Conservation (phyloP, 2,888 invertebrate genomes). For the Cantharis flavilabris region DNA sequence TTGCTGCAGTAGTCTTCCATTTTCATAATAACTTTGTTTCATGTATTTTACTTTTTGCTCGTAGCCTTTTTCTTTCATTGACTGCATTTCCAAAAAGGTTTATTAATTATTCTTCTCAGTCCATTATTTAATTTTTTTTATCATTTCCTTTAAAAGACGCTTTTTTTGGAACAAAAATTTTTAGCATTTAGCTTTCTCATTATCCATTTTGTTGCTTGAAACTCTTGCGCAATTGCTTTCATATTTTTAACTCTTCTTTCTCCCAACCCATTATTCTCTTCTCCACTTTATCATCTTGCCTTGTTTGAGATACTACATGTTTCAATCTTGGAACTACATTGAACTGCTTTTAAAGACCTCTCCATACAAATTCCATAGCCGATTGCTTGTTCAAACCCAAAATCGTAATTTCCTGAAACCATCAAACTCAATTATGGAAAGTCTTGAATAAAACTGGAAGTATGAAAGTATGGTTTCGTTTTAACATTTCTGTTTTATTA, state of each 20-base stretch:
- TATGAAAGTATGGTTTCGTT: too few species aligned
- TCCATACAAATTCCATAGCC: neutral
- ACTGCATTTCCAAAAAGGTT: neutral
- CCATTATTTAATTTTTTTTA: too few species aligned
- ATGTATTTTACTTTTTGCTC: neutral
- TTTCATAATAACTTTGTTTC: neutral
- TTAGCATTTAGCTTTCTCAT: too few species aligned
- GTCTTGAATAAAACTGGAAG: neutral
- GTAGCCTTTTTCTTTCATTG: neutral
- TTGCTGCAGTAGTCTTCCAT: too few species aligned
- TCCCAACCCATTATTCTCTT: neutral
- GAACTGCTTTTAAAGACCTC: neutral
- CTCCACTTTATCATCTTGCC: neutral
- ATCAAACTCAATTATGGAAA: neutral
- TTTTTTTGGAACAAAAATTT: neutral
- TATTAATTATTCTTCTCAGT: too few species aligned
- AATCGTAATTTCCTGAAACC: neutral
- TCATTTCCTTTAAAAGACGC: neutral
- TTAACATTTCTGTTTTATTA: too few species aligned
- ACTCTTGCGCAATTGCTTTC: too few species aligned
- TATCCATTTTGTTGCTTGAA: too few species aligned
- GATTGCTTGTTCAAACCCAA: neutral
- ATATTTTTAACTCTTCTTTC: neutral
- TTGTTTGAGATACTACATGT: neutral
- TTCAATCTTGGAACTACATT: neutral